Evolutionary conservation across 2,113 vertebrate genomes (phyloP), one percentile per base, ranked within the genome.

Genomic region (Cricetomys ansorgei): DNA sequence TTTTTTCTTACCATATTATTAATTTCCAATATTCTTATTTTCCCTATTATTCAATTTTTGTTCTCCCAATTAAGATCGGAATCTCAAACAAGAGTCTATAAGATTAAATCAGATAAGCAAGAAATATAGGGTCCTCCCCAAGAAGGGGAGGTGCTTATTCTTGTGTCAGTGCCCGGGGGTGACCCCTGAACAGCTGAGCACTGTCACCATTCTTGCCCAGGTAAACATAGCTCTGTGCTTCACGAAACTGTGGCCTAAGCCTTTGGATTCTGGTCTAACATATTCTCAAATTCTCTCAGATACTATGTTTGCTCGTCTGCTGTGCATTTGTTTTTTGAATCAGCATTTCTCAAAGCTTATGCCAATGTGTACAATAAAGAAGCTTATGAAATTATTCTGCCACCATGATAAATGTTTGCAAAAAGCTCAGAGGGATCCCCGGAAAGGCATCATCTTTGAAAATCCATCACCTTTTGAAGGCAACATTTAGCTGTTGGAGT

Each of bases 331-430:
- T 73, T 91, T 94, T 50, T 76, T 59, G 50, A 40, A 5, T 92
- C 29, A 92, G 25, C 45, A 40, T 87, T 94, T 94, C 70, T 97
- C 53, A 50, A 88, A 77, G 59, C 45, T 17, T n/a, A 75, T 87
- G 34, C 48, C 37, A 34, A 50, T 79, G 55, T 50, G 48, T 88
- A 69, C 34, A 85, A 6, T 88, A 80, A 94, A 81, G 57, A 85
- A 77, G 92, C 27, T 94, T 80, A 85, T 4, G 65, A 85, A 94
- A 62, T 89, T 86, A 85, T 80, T 80, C 94, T 94, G 84, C 53
- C 27, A 86, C 34, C 70, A 67, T 70, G 57, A 88, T 89, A 93
- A 94, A 86, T 96, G 92, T 86, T 91, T 95, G 53, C 89, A 65
- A 91, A 79, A 64, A 76, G 25, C 72, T 92, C 62, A 45, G 29